Evolutionary conservation across 2,888 invertebrate species (phyloP).

Genomic region (Cecidostiba fungosa): DNA sequence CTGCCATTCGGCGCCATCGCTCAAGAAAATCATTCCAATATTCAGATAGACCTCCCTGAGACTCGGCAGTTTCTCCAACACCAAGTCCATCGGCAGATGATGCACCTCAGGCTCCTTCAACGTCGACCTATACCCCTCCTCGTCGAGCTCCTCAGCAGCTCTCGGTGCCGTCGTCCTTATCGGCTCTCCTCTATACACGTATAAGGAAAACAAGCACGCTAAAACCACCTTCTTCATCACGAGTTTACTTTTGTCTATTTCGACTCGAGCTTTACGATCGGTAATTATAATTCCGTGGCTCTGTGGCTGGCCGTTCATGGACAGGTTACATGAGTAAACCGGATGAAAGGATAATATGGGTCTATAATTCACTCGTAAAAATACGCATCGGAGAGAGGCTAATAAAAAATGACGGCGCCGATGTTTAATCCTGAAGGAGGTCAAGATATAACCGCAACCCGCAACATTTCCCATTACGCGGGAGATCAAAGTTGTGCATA

Average conservation of each 20-base stretch:
- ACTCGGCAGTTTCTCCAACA: constrained; percentile 81
- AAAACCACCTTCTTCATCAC: neutral
- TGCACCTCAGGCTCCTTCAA: constrained; percentile 78
- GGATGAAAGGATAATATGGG: neutral
- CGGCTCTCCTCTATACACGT: neutral
- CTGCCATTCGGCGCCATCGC: constrained; percentile 82
- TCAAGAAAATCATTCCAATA: constrained; percentile 81
- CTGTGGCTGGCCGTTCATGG: neutral
- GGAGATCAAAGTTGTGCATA: constrained; percentile 34
- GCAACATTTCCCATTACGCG: constrained; percentile 10
- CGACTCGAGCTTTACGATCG: constrained; percentile 34
- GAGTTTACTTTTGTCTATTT: constrained; percentile 19
- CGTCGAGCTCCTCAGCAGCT: neutral
- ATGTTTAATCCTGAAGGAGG: constrained; percentile 27
- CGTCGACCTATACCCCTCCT: neutral
- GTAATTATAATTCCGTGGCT: constrained; percentile 24
- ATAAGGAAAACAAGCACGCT: too few species aligned
- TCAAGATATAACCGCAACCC: constrained; percentile 5
- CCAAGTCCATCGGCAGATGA: constrained; percentile 83
- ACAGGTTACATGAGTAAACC: neutral
- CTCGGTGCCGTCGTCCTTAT: neutral
- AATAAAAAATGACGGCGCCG: neutral
- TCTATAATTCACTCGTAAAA: neutral
- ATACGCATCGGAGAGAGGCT: too few species aligned
- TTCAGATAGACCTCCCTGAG: constrained; percentile 81